Conservation (phyloP, 2,113 vertebrate genomes). For the Archocentrus centrarchus region DNA sequence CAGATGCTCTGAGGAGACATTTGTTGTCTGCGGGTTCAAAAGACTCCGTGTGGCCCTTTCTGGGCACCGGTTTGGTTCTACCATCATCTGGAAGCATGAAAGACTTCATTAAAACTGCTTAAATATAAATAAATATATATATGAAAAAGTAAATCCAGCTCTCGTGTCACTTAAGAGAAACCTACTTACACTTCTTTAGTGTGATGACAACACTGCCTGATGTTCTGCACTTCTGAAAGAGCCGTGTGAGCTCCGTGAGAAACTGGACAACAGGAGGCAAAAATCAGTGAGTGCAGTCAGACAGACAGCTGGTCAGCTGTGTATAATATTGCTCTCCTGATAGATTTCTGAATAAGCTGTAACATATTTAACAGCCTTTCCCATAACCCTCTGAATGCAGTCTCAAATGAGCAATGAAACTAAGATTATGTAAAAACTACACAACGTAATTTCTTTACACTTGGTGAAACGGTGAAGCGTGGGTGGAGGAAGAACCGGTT, state of each 20-base stretch:
- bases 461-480: background rate
- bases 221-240: slow-evolving; percentile 95
- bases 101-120: background rate
- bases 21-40: slow-evolving; percentile 96
- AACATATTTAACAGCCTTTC: no score
- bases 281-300: no score
- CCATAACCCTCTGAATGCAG: no score
- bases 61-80: slow-evolving; percentile 92
- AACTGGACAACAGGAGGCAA: slow-evolving; percentile 82
- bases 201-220: slow-evolving; percentile 96
- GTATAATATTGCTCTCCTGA: no score
- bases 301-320: no score
- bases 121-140: background rate
- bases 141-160: background rate
- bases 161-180: background rate
- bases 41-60: slow-evolving; percentile 88
- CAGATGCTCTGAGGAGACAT: slow-evolving; percentile 95
- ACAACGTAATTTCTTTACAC: background rate
- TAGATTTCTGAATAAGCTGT: no score
- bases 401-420: no score
- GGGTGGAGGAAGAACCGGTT: background rate
- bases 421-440: background rate
- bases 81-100: slow-evolving; percentile 87
- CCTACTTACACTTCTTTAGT: slow-evolving; percentile 94
- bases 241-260: slow-evolving; percentile 95